A percentile compares a stretch with the other conserved stretches of the same genome.
Evolutionary conservation across 2,113 vertebrate species (phyloP).

Genomic region (Aramus guarauna): DNA sequence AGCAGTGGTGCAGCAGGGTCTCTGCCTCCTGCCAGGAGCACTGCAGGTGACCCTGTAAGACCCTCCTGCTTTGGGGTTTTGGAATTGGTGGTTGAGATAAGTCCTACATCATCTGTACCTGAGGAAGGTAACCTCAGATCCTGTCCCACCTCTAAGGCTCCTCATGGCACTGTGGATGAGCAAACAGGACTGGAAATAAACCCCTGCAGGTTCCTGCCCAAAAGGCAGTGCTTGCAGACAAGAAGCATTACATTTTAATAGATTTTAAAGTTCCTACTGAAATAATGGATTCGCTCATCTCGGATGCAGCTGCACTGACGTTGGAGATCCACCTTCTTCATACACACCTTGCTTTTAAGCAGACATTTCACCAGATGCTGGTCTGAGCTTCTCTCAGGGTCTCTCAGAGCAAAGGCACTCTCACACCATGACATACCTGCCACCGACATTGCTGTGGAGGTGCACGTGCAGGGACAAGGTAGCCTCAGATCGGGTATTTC

Average conservation of each 20-base stretch:
- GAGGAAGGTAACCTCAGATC: not conserved
- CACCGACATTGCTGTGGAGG: fast-evolving
- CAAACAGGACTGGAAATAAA: not conserved
- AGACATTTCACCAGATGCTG: not conserved
- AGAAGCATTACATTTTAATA: fast-evolving
- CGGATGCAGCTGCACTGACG: fast-evolving
- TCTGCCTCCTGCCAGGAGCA: not conserved
- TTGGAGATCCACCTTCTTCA: fast-evolving
- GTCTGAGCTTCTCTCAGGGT: not conserved
- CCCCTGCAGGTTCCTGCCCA: not conserved
- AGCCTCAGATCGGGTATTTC: not conserved
- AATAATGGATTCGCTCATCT: not conserved
- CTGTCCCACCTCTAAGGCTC: not conserved
- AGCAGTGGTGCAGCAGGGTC: fast-evolving
- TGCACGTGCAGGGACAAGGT: not conserved
- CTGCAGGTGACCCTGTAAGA: not conserved
- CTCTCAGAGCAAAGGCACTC: not conserved
- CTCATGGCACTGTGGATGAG: not conserved
- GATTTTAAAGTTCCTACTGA: not conserved
- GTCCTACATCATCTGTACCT: not conserved
- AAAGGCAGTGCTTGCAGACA: not conserved
- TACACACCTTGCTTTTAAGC: not conserved
- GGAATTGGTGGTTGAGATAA: fast-evolving
- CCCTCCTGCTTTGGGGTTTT: not conserved
- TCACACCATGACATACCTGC: fast-evolving